Evolutionary conservation across 1,140 invertebrate species (phyloP), one percentile per base, ranked within the genome.

Genomic region (Pygmarrhopalites habei): DNA sequence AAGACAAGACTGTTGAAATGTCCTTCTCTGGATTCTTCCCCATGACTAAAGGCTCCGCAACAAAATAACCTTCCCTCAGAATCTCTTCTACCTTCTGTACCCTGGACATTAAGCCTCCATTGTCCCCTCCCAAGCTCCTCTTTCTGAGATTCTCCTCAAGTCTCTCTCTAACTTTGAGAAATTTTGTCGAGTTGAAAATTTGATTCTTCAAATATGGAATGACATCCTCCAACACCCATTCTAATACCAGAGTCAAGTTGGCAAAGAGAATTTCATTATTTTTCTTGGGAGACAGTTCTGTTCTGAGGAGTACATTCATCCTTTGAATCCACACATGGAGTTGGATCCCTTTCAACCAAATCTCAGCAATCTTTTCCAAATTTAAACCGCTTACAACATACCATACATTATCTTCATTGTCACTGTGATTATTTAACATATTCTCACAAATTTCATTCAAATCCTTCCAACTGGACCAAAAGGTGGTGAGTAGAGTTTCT

Each of bases 211-310:
- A 63, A 44, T 29, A 3, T 2, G 12, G 55, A 25, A 63, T 43
- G 1, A 66, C 58, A 58, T 52, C 12, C 32, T 66, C 64, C 19
- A 46, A 55, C 15, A 66, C 53, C 68, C 68, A 69, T 49, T 64
- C 44, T 32, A 69, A 43, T 2, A 66, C 14, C 15, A 69, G 46
- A 10, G 29, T 58, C 12, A 62, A 39, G 51, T 69, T 69, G 4
- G 68, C 58, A 39, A 60, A 63, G 3, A 66, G 17, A 29, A 49
- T 56, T 46, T 69, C 68, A 57, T 39, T 62, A 1, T 58, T 55
- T 28, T 39, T 64, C 43, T 46, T 59, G 0, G 46, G 41, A 23
- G 35, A 41, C 17, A 58, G 64, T 21, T 52, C 56, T 41, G 47
- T 55, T 39, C 32, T 17, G 25, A 43, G n/a, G 2, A 68, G 44